phyloP scores from a whole-genome alignment of 2,113 vertebrate species.

The Mobula birostris region DNA sequence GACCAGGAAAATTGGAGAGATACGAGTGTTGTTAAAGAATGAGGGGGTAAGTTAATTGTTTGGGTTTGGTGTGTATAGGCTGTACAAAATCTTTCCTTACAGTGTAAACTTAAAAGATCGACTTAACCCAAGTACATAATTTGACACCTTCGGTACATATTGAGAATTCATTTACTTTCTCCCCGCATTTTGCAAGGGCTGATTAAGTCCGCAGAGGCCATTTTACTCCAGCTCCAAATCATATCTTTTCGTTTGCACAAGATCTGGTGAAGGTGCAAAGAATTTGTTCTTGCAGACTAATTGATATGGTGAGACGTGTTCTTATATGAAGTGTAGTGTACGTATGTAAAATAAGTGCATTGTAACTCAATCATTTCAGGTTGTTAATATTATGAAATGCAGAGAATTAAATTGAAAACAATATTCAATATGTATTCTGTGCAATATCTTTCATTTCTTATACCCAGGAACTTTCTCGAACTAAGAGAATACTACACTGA shows the following conservation, averaged over 20 bases:
- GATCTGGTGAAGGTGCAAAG: too few relatives aligned
- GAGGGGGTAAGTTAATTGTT: not conserved
- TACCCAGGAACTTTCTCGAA: not conserved
- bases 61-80: not conserved
- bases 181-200: not conserved
- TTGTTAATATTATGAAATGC: not conserved
- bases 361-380: not conserved
- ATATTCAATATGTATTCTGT: too few relatives aligned
- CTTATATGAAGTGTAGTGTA: not conserved
- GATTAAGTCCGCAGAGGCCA: not conserved
- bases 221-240: not conserved
- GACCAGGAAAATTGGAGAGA: not conserved
- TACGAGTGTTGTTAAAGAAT: not conserved
- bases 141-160: not conserved
- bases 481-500: not conserved
- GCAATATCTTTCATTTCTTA: not conserved
- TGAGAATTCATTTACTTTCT: not conserved
- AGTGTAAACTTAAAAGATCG: not conserved
- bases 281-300: not conserved
- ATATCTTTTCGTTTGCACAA: not conserved
- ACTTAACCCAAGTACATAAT: not conserved
- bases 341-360: not conserved
- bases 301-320: not conserved
- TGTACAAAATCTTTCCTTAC: not conserved
- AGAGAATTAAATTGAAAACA: not conserved